Evolutionary conservation across 2,113 vertebrate species (phyloP).

Genomic region (Balaeniceps rex): DNA sequence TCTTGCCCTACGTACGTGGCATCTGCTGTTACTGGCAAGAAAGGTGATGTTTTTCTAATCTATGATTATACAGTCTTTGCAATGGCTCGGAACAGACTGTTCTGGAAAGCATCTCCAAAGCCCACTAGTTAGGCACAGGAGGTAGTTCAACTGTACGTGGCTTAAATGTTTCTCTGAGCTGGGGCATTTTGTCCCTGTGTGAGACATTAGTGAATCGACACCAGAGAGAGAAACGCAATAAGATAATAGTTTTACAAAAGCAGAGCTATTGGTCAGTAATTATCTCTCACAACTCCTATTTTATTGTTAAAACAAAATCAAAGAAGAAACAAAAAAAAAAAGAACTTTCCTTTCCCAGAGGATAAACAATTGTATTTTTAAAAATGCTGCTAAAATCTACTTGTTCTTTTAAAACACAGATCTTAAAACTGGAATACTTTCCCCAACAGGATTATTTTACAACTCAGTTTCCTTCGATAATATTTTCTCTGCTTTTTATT

Average conservation of each 20-base stretch:
- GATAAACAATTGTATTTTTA: not conserved
- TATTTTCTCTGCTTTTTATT: not conserved
- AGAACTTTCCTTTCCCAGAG: not conserved
- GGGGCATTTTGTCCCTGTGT: not conserved
- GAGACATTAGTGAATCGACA: not conserved
- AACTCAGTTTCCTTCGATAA: not conserved
- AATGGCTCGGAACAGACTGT: not conserved
- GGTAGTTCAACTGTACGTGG: not conserved
- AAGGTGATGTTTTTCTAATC: not conserved
- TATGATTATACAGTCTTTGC: not conserved
- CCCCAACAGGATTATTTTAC: not conserved
- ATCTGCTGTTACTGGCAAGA: not conserved
- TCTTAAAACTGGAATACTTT: not conserved
- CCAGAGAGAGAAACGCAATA: not conserved
- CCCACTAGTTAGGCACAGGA: not conserved
- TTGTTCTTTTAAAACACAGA: not conserved
- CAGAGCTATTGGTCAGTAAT: not conserved
- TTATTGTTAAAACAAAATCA: not conserved
- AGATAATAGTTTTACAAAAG: not conserved
- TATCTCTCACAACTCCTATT: not conserved
- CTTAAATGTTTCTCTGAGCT: not conserved
- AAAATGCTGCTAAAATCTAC: not conserved
- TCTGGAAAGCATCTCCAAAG: not conserved
- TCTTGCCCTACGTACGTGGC: fast-evolving
- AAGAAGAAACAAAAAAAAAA: not conserved